Evolutionary conservation across 2,113 vertebrate genomes (phyloP).

Genomic region (Petroica traversi): DNA sequence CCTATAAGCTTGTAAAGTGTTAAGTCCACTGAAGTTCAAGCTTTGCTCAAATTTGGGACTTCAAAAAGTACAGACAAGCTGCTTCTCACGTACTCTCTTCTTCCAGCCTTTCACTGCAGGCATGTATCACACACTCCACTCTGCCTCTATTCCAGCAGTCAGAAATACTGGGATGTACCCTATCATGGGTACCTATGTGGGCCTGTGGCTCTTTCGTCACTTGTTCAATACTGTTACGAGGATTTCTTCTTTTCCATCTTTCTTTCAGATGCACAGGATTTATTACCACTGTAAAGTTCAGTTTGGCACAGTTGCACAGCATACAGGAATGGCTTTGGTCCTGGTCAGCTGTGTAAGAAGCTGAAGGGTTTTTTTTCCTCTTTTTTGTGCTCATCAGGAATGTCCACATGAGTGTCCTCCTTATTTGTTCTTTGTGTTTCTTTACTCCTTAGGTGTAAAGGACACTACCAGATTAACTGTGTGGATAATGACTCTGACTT

Average conservation of each 20-base stretch:
- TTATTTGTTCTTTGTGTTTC: neutral
- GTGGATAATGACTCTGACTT: neutral
- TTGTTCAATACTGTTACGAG: neutral
- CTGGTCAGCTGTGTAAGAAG: neutral
- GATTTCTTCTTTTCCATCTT: neutral
- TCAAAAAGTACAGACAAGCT: neutral
- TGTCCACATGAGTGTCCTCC: neutral
- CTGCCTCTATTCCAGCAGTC: neutral
- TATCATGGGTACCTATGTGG: neutral
- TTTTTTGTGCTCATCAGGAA: neutral
- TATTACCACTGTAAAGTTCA: neutral
- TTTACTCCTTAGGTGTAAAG: neutral
- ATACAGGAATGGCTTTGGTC: neutral
- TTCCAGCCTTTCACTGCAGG: neutral
- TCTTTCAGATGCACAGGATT: neutral
- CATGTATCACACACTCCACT: neutral
- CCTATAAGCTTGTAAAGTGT: neutral
- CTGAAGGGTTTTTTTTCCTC: neutral
- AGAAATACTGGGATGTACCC: neutral
- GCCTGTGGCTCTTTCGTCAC: neutral
- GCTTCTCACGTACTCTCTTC: neutral
- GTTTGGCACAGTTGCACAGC: neutral
- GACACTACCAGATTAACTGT: neutral
- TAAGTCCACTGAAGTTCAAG: neutral
- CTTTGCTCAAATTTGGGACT: neutral